A percentile compares a stretch with the other conserved stretches of the same genome.
phyloP scores from a whole-genome alignment of 2,888 invertebrate genomes.

The Ophion slaviceki region DNA sequence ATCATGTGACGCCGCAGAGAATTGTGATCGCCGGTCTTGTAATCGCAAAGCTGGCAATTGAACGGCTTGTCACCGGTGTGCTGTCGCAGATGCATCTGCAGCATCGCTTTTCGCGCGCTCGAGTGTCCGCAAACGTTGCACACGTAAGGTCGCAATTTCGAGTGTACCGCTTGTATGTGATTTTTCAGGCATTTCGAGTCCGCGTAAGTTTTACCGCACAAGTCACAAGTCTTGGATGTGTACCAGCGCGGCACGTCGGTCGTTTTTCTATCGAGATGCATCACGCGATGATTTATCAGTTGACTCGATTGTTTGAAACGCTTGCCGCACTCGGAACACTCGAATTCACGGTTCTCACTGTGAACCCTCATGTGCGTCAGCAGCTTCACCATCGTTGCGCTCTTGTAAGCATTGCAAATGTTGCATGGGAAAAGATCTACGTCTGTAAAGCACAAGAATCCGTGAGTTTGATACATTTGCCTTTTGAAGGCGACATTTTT shows the following conservation, averaged over 20 bases:
- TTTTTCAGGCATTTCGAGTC: conserved; percentile 88
- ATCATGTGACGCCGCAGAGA: conserved; percentile 88
- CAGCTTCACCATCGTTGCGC: conserved; percentile 85
- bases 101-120: conserved; percentile 89
- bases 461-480: conserved; percentile 1
- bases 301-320: conserved; percentile 87
- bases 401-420: conserved; percentile 85
- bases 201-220: conserved; percentile 88
- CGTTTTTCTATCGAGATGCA: conserved; percentile 83
- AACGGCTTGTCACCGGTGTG: conserved; percentile 92
- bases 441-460: conserved; percentile 77
- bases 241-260: conserved; percentile 84
- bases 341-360: conserved; percentile 84
- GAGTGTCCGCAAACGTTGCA: conserved; percentile 91
- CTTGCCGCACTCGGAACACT: conserved; percentile 86
- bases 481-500: background rate
- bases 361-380: conserved; percentile 88
- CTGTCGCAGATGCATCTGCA: conserved; percentile 89
- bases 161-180: conserved; percentile 90
- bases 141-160: conserved; percentile 89
- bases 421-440: conserved; percentile 86
- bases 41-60: conserved; percentile 88
- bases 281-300: conserved; percentile 86
- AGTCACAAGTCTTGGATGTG: conserved; percentile 87
- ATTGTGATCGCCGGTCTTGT: conserved; percentile 90